Conservation (phyloP, 2,888 invertebrate species). For the Brachylomia viminalis region DNA sequence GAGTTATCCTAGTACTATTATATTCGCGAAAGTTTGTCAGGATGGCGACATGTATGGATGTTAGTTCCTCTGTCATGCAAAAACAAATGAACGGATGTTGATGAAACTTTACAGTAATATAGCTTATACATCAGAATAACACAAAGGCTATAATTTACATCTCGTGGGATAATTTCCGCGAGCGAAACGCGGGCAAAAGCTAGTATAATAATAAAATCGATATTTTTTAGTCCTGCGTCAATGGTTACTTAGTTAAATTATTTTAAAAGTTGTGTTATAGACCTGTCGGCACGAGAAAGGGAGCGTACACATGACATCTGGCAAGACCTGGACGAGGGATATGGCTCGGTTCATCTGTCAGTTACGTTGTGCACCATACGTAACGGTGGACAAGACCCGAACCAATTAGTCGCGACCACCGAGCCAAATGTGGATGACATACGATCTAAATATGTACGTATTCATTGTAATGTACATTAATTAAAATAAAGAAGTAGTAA, state of each 20-base stretch:
- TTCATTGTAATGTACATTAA: not conserved
- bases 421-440: slow-evolving; percentile 56
- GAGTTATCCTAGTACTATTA: not conserved
- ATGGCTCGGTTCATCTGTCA: slow-evolving; percentile 81
- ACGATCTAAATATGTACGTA: slow-evolving; percentile 75
- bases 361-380: slow-evolving; percentile 81
- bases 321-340: slow-evolving; percentile 82
- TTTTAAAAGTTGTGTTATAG: slow-evolving; percentile 80
- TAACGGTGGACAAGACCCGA: slow-evolving; percentile 34
- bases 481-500: not conserved
- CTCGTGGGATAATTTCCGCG: no score
- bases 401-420: not conserved
- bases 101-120: no score
- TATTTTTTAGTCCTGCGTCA: not conserved
- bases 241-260: slow-evolving; percentile 54
- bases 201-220: not conserved
- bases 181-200: no score
- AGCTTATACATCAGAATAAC: no score
- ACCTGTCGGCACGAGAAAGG: slow-evolving; percentile 77
- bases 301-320: slow-evolving; percentile 85
- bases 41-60: no score
- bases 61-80: no score
- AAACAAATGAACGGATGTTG: no score
- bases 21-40: no score
- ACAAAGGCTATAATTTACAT: no score